Evolutionary conservation across 2,797 vertebrate genomes (phyloP), one percentile per base, ranked within the genome.

Genomic region (Carduelis carduelis): DNA sequence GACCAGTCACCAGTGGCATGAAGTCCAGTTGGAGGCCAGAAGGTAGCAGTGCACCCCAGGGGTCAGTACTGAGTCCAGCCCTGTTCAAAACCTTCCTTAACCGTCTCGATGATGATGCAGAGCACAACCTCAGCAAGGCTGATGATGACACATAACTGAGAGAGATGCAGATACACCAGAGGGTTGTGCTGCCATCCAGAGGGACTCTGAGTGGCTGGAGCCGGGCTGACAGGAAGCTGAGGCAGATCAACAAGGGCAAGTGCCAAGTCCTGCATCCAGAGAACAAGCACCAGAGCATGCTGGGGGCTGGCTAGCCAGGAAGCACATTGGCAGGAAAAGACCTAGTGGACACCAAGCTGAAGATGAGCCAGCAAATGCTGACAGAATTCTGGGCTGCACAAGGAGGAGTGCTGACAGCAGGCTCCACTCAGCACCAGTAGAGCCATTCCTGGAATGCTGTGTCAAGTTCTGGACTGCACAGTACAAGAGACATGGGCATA

Each of bases 121-220:
- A 59, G 37, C 3, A 5, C 5, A 23, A 32, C 14, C 19, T 72
- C 46, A 47, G 41, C 55, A 68, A 57, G 41, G 3, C 0, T 74
- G 60, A 30, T 44, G 27, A 28, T 20, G 53, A 59, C 59, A 60
- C 16, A 1, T 4, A 28, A 46, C n/a, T 21, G 27, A 5, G 21
- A 59, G n/a, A 19, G 44, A 46, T 8, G 13, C 14, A 0, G 0
- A 60, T 18, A 50, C 30, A 64, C 21, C 30, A 72, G 13, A 11
- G 16, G 8, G 16, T 3, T 37, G 12, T 37, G 12, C 26, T 83
- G 44, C 53, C 56, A 61, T 27, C 34, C 84, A 85, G 24, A 69
- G 19, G 15, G 17, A 79, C 35, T 17, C n/a, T n/a, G 44, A 52
- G 26, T 6, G 20, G 12, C 56, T 59, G 39, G 13, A 86, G 44